phyloP scores from a whole-genome alignment of 1,140 invertebrate genomes.

The Antheraea pernyi region DNA sequence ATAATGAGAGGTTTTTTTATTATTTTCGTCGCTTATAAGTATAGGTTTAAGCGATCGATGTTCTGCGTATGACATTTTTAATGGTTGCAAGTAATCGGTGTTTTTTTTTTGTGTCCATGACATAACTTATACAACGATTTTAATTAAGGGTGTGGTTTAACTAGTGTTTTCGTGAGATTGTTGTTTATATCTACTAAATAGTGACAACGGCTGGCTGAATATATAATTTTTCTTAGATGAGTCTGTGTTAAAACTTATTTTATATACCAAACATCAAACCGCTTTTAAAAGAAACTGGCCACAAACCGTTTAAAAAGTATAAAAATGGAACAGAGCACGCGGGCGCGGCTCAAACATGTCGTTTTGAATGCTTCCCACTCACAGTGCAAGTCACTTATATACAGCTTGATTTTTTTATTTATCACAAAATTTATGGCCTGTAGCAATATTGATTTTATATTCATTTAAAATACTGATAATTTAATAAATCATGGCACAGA shows the following conservation, averaged over 20 bases:
- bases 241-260: not conserved
- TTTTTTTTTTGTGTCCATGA: not conserved
- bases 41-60: slow-evolving; percentile 10
- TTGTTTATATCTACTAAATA: not conserved
- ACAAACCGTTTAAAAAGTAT: not conserved
- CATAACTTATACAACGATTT: not conserved
- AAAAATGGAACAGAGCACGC: not conserved
- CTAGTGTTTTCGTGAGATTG: too few species aligned
- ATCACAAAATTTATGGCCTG: not conserved
- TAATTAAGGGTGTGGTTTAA: not conserved
- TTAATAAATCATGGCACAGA: too few species aligned
- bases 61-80: slow-evolving; percentile 5
- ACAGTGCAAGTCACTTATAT: slow-evolving; percentile 40
- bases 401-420: slow-evolving; percentile 40
- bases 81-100: not conserved
- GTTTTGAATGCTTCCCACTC: slow-evolving; percentile 55
- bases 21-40: slow-evolving; percentile 10
- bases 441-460: too few species aligned
- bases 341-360: slow-evolving; percentile 39
- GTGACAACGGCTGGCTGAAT: not conserved
- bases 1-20: slow-evolving; percentile 11
- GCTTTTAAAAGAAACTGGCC: not conserved
- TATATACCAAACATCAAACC: not conserved
- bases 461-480: too few species aligned
- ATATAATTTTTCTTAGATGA: too few species aligned